Conservation (phyloP, 2,113 vertebrate species). For the Alectura lathami region DNA sequence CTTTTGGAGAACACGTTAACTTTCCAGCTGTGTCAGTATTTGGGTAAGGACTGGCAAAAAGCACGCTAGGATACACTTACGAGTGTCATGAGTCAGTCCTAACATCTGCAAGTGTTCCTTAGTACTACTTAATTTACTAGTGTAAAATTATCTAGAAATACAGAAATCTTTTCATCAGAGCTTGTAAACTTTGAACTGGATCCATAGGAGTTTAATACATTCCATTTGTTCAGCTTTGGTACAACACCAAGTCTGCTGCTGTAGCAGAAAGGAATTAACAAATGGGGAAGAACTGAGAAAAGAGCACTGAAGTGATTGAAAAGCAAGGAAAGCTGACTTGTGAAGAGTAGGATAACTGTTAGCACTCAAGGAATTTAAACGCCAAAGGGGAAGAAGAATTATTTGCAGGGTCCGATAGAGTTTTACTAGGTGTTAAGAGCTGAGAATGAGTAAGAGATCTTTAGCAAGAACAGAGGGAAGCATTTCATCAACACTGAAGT, state of each 20-base stretch:
- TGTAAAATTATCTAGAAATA: background rate
- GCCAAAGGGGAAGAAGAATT: constrained; percentile 44
- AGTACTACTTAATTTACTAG: background rate
- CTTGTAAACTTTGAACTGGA: background rate
- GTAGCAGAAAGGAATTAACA: background rate
- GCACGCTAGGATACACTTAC: background rate
- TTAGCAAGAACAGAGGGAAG: constrained; percentile 53
- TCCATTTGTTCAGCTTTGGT: background rate
- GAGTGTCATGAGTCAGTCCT: background rate
- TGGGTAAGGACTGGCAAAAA: background rate
- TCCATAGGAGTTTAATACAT: background rate
- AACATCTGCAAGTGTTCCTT: background rate
- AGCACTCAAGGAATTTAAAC: constrained; percentile 20
- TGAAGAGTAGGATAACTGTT: constrained; percentile 23
- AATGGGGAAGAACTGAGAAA: constrained; percentile 29
- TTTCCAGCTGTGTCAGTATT: background rate
- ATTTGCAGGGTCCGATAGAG: constrained; percentile 27
- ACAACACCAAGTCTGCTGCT: background rate
- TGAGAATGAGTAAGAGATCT: constrained; percentile 39
- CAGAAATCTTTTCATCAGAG: background rate
- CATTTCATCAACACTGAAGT: constrained; percentile 39
- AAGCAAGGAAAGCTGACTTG: background rate
- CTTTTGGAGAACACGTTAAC: background rate
- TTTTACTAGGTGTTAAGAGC: constrained; percentile 6
- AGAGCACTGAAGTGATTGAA: constrained; percentile 10